These are phyloP conservation scores for Aporophyla nigra DNA, from an alignment of 2,888 invertebrate species.

Conservation along the genomic window DNA sequence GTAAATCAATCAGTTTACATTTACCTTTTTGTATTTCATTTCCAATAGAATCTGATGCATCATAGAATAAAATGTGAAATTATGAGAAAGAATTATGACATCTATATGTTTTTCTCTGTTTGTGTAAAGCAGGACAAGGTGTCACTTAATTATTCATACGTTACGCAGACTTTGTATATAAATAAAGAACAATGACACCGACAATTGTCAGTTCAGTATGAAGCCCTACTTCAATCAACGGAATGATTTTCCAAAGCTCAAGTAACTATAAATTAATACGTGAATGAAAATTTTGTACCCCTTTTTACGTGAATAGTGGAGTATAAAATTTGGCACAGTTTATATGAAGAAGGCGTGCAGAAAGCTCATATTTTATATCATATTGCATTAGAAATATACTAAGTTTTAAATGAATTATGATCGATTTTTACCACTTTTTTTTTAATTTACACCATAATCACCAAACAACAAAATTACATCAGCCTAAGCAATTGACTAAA, in stretches of 20 bases:
- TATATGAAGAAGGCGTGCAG: too few species aligned
- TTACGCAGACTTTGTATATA: neutral
- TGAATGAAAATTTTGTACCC: too few species aligned
- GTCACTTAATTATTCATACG: neutral
- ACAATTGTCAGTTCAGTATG: neutral
- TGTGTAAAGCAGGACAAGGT: neutral
- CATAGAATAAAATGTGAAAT: constrained; percentile 48
- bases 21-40: constrained; percentile 52
- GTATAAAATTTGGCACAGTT: too few species aligned
- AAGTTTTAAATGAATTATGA: too few species aligned
- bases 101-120: constrained; percentile 21
- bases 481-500: constrained; percentile 15
- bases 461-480: constrained; percentile 16
- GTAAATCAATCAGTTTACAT: constrained; percentile 58
- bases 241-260: neutral
- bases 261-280: too few species aligned
- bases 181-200: neutral
- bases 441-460: too few species aligned
- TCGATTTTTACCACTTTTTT: too few species aligned
- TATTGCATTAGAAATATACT: too few species aligned
- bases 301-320: too few species aligned
- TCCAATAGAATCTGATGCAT: constrained; percentile 47
- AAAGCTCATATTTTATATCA: too few species aligned
- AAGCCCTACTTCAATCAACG: neutral
- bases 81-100: constrained; percentile 27